Evolutionary conservation across 2,797 vertebrate species (phyloP), one percentile per base, ranked within the genome.

Genomic region (Fundulus diaphanus): DNA sequence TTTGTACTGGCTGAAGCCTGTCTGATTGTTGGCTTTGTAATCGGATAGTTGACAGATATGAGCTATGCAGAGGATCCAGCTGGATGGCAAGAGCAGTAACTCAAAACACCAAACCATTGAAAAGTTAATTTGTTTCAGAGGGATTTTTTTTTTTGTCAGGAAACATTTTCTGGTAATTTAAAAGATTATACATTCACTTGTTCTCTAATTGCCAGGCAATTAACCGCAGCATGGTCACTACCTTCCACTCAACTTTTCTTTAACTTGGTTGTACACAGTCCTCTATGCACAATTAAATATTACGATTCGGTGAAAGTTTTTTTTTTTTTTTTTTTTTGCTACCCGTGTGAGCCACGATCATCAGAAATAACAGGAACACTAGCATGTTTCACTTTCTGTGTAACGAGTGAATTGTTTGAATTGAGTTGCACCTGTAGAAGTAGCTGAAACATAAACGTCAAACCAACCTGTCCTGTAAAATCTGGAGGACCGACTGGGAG

Each of bases 381-480:
- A 22, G 20, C 37, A 13, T 12, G 37, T 63, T 63, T 63, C 9
- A 13, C 22, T 24, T 12, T 11, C 7, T n/a, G 33, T 22, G 16
- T 24, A 1, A 22, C 24, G 20, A 63, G 12, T 12, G 4, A 33
- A 37, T 3, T 13, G 12, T 33, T 33, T n/a, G n/a, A n/a, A n/a
- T n/a, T n/a, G n/a, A n/a, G n/a, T n/a, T n/a, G n/a, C n/a, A n/a
- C n/a, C n/a, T n/a, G 29, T 20, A 59, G 20, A 59, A 59, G 16
- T 20, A 35, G 42, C 67, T 68, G n/a, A 48, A 1, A 46, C 37
- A 46, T 52, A 52, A 22, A 2, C 0, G 27, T 67, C 35, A 27
- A 37, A 75, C 85, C 48, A 93, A 99, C 97, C 95, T 93, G 82
- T 98, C 95, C 77, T 95, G 93, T 85, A 97, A 84, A 81, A 96